Conservation (phyloP, 2,113 vertebrate species). For the Stigmatopora argus region DNA sequence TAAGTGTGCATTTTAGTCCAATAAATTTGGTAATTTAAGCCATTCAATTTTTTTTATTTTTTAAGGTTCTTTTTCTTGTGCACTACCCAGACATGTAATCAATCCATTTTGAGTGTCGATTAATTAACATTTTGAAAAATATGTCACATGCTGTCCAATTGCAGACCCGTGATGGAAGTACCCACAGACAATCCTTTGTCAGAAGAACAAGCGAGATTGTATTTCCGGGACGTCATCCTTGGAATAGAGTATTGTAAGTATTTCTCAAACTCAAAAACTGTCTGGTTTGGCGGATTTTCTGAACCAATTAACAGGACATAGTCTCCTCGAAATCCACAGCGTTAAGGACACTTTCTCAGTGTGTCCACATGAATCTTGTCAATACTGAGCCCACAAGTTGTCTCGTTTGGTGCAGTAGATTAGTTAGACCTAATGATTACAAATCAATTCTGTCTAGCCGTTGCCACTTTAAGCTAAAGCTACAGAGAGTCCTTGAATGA, state of each 20-base stretch:
- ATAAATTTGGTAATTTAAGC: too few relatives aligned
- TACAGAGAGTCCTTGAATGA: background rate
- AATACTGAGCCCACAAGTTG: constrained; percentile 8
- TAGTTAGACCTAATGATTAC: constrained; percentile 22
- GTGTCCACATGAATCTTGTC: constrained; percentile 14
- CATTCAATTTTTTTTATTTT: background rate
- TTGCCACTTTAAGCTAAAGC: constrained; percentile 5
- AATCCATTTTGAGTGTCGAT: background rate
- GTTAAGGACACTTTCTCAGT: constrained; percentile 6
- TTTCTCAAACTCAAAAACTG: too few relatives aligned
- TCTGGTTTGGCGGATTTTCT: background rate
- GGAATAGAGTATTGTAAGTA: constrained; percentile 97
- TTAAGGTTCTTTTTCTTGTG: background rate
- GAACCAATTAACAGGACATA: constrained; percentile 9
- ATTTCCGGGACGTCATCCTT: constrained; percentile 90
- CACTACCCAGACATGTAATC: background rate
- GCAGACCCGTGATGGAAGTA: constrained; percentile 94
- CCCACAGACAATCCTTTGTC: constrained; percentile 81
- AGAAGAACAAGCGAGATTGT: constrained; percentile 84
- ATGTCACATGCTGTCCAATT: constrained; percentile 4
- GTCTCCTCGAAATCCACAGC: constrained; percentile 1
- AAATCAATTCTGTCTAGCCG: constrained; percentile 20
- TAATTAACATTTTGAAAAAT: background rate
- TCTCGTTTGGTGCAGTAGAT: constrained; percentile 22
- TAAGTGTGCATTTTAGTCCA: too few relatives aligned